Evolutionary conservation across 2,113 vertebrate genomes (phyloP), one percentile per base, ranked within the genome.

Genomic region (Sialia sialis): DNA sequence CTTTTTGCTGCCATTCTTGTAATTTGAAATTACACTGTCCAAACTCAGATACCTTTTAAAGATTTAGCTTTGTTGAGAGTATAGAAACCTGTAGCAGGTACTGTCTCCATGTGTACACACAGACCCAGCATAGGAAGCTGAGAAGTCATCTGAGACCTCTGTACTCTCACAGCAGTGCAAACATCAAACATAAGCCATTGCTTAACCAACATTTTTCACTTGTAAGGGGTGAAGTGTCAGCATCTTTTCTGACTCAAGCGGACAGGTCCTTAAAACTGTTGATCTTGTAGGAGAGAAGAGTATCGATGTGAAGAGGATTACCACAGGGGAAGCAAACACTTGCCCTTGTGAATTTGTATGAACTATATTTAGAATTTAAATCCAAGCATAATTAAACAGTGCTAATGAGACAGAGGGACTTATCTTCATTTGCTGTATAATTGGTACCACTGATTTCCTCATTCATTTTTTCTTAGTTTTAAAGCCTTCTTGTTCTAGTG

Each of bases 361-460:
- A 95, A 69, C 84, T 96, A 95, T 94, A 89, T 95, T 95, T 95
- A 92, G 93, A 76, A 76, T 87, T 86, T 89, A 89, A 94, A 95
- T 96, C 81, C 81, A 85, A 94, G 89, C 74, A 89, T 91, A 94
- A 93, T 95, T 95, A 96, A 94, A 87, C 84, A 91, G 83, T 66
- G 77, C 84, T 95, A 96, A 95, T 92, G 89, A 95, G 89, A 73
- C 87, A 95, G 89, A 87, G 62, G 81, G 84, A 72, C 89, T 96
- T 94, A 96, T 69, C 81, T 95, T 95, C 89, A 73, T 95, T 92
- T 95, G 74, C 44, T 4, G 0, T 62, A 48, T 94, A 94, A 96
- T 94, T 95, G 89, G 54, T 94, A 49, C 69, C 67, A 51, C 87
- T 95, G 94, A 95, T 95, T 94, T 95, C 89, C 81, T 95, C 89